Base-by-base conservation (phyloP, 2,797 vertebrate species). In the Orientallactaga sibirica region DNA sequence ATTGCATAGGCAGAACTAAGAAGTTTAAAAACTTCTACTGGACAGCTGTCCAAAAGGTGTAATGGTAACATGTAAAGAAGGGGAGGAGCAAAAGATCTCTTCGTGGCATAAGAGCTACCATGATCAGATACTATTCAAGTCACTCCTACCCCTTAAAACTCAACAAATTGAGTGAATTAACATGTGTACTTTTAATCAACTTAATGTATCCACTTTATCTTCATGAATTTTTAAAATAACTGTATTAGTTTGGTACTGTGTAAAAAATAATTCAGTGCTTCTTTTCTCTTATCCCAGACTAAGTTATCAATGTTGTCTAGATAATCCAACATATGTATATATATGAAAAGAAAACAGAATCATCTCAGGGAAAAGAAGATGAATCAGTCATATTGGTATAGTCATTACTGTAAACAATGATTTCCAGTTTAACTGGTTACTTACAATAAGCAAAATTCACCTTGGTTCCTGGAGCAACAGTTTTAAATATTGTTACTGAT, bases 361-460 rank as follows among this genome's bases (percentile, higher is more conserved):
- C 12, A 81, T 7, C 10, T 89, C 37, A 78, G 12, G 66, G 9
- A 81, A 93, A 80, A 78, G 27, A 61, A 92, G 70, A 70, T 66
- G 83, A 83, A 79, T 83, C 1, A 92, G 11, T 85, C 10, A 55
- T 74, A 81, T 33, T 20, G 66, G 58, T 33, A 14, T 18, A 93
- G 22, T 61, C 33, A 41, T 79, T 77, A 80, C 84, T n/a, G 33
- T 76, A 76, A 91, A 74, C 6, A 91, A 87, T 87, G 19, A n/a
- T 67, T 91, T 93, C 58, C 41, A 77, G 71, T 79, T 92, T 90
- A 93, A 83, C 25, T 82, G 10, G 7, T 37, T 95, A 24, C 68
- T 90, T 78, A 85, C 61, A 75, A 4, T 92, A 88, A 55, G 22
- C 9, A 79, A 64, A 91, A 85, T 93, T 92, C 33, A 93, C 27